Conservation (phyloP, 1,140 invertebrate genomes). For the Pseudomyrmex cubaensis region DNA sequence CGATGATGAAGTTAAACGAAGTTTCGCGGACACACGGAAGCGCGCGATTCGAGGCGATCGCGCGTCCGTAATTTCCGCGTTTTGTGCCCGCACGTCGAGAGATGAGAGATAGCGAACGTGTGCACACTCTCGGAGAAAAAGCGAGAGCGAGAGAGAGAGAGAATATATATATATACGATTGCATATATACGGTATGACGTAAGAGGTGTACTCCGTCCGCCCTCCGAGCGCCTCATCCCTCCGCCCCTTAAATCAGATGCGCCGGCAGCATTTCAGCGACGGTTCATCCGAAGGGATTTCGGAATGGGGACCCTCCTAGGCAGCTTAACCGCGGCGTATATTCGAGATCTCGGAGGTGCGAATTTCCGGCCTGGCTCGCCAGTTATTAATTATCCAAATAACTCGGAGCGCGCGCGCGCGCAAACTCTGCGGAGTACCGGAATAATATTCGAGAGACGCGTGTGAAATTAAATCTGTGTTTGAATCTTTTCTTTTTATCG, state of each 20-base stretch:
- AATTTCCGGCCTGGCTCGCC: constrained; percentile 34
- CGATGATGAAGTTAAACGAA: neutral
- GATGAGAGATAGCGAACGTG: constrained; percentile 27
- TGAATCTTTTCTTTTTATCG: neutral
- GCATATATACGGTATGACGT: constrained; percentile 61
- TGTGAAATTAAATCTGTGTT: constrained; percentile 14
- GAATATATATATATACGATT: neutral
- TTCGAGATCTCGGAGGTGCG: constrained; percentile 44
- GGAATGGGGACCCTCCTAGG: constrained; percentile 17
- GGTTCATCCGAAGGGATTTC: constrained; percentile 27
- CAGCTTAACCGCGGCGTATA: constrained; percentile 24
- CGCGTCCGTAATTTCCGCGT: constrained; percentile 25
- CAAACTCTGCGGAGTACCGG: neutral
- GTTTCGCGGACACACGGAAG: constrained; percentile 8
- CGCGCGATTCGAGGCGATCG: neutral
- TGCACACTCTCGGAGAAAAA: too few relatives aligned
- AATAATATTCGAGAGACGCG: neutral
- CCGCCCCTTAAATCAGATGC: constrained; percentile 54
- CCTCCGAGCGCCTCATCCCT: neutral
- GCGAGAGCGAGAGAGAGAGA: neutral
- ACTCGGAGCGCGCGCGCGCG: neutral
- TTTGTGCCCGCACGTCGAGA: constrained; percentile 27
- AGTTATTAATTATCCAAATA: constrained; percentile 45
- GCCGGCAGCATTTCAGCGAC: constrained; percentile 42
- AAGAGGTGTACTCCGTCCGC: constrained; percentile 48